Evolutionary conservation across 2,888 invertebrate genomes (phyloP).

Genomic region (Eremobia ochroleuca): DNA sequence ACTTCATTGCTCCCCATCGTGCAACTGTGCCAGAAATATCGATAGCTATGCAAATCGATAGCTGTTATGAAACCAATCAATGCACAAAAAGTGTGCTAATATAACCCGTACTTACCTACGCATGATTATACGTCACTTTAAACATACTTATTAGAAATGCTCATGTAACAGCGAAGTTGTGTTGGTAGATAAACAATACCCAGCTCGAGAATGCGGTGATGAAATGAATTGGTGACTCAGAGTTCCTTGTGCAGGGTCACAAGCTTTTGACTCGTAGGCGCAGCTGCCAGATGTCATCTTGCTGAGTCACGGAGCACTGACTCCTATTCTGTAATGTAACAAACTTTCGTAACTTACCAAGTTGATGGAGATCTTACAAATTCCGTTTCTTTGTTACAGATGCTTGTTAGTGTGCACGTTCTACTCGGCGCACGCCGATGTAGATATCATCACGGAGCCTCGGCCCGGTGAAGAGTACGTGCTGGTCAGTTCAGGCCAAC

Average conservation of each 20-base stretch:
- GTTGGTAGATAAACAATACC: conserved; percentile 72
- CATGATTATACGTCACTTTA: conserved; percentile 70
- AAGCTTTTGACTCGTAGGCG: conserved; percentile 77
- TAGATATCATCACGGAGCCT: conserved; percentile 92
- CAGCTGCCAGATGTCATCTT: conserved; percentile 81
- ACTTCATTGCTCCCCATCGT: conserved; percentile 75
- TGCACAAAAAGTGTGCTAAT: conserved; percentile 69
- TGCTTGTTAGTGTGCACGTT: conserved; percentile 87
- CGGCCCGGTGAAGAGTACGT: conserved; percentile 93
- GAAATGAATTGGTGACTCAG: conserved; percentile 85
- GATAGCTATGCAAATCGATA: conserved; percentile 81
- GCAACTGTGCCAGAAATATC: conserved; percentile 75
- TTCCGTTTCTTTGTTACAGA: conserved; percentile 86
- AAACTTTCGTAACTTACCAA: conserved; percentile 76
- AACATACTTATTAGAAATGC: conserved; percentile 68
- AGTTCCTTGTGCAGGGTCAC: conserved; percentile 75
- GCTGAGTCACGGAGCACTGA: conserved; percentile 85
- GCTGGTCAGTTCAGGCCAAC: conserved; percentile 91
- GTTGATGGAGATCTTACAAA: conserved; percentile 64
- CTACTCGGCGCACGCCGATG: conserved; percentile 87
- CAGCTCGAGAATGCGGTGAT: conserved; percentile 78
- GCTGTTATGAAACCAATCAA: conserved; percentile 72
- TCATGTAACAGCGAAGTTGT: conserved; percentile 66
- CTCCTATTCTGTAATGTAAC: conserved; percentile 74
- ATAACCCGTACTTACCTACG: conserved; percentile 60